These are phyloP conservation scores for Todiramphus saurophagus DNA, from an alignment of 2,113 vertebrate species.

Conservation along the genomic window DNA sequence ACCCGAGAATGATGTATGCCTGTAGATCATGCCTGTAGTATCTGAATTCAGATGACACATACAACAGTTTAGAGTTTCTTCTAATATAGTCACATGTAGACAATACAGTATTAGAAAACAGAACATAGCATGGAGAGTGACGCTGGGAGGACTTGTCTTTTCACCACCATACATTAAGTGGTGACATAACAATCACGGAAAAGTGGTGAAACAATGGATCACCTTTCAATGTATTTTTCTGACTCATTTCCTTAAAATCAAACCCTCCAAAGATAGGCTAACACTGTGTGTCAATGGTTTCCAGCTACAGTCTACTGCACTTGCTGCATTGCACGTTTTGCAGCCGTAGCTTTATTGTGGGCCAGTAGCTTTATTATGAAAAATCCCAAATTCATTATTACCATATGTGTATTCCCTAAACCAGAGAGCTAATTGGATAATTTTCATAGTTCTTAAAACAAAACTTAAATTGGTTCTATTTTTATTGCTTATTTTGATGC, in stretches of 20 bases:
- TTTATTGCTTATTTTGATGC: background rate
- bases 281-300: background rate
- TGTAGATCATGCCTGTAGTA: background rate
- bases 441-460: background rate
- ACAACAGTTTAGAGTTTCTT: background rate
- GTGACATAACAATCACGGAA: background rate
- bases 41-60: background rate
- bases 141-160: background rate
- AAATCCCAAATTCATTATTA: background rate
- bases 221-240: background rate
- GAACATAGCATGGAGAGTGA: background rate
- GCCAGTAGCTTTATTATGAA: background rate
- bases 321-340: background rate
- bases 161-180: rapidly evolving
- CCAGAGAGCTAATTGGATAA: background rate
- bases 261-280: background rate
- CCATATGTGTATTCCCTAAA: background rate
- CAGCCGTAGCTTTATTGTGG: background rate
- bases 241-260: background rate
- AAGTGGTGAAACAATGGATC: background rate
- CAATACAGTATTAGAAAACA: background rate
- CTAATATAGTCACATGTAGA: background rate
- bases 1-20: background rate
- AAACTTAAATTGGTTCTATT: background rate
- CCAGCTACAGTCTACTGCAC: background rate